Evolutionary conservation across 2,113 vertebrate species (phyloP).

Genomic region (Catagonus wagneri): DNA sequence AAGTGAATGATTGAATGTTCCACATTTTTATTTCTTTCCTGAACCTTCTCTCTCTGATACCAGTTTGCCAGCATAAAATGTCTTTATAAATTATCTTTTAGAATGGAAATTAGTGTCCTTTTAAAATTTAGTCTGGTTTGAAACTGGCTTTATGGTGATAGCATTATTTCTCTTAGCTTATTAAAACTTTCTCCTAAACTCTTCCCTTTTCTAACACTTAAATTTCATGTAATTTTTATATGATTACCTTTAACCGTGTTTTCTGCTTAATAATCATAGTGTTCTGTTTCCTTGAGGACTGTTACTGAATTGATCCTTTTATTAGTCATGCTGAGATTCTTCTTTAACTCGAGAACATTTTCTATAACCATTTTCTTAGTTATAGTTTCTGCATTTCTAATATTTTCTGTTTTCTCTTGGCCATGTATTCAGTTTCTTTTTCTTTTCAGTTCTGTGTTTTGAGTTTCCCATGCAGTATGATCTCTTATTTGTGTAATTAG

Average conservation of each 20-base stretch:
- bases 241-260: constrained; percentile 1
- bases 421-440: background rate
- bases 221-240: constrained; percentile 29
- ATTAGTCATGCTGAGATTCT: constrained; percentile 16
- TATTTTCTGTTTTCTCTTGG: constrained; percentile 45
- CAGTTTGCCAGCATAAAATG: background rate
- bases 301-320: background rate
- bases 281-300: background rate
- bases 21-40: constrained; percentile 30
- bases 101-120: background rate
- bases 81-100: constrained; percentile 27
- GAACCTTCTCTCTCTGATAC: background rate
- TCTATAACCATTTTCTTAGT: constrained; percentile 17
- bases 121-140: background rate
- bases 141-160: background rate
- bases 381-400: background rate
- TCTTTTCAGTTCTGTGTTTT: background rate
- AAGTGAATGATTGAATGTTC: background rate
- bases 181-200: constrained; percentile 11
- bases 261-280: background rate
- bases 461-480: background rate
- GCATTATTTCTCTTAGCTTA: constrained; percentile 14
- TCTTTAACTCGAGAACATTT: background rate
- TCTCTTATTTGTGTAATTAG: constrained; percentile 14
- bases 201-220: background rate